Base-by-base conservation (phyloP, 2,888 invertebrate genomes). In the Gastrophysa polygoni region DNA sequence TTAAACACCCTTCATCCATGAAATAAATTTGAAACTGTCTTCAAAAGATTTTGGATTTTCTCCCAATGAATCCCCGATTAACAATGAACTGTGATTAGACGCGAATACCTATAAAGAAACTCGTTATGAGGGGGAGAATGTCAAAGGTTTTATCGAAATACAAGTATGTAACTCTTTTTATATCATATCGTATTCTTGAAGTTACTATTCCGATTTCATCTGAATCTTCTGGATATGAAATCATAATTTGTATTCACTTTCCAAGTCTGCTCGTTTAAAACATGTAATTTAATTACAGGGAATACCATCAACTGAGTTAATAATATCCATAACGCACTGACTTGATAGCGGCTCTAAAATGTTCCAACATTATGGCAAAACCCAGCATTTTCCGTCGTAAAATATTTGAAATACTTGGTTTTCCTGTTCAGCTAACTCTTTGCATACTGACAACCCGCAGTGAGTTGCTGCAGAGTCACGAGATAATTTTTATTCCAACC, bases 351-450 rank as follows among this genome's bases (percentile, higher is more conserved):
- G 60, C 49, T 64, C 61, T 66, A 69, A 67, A 70, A 62, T 67
- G 61, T 61, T 59, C 62, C 58, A 62, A 61, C 60, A 61, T 68
- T 63, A 67, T 64, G 65, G 63, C 57, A 59, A 64, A 65, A 63
- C 66, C 59, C 62, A 59, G 61, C 64, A 64, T 64, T 68, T 66
- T 69, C 67, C 67, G 67, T 60, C 67, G 58, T 69, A 70, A 71
- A 69, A 63, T 67, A 66, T 61, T 70, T 72, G 69, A 71, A 73
- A 72, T 72, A 71, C 66, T 68, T 69, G 66, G 64, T 68, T 73
- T 71, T 71, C 72, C 70, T 72, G 70, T 72, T 71, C 70, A 70
- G 63, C 67, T 72, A 73, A 71, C 70, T 73, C 71, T 69, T 67
- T 65, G 63, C 58, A 62, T 65, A 59, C 64, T 63, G 71, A 68